Base-by-base conservation (phyloP, 92 coral and sea anemone species). In the Porites evermanni region DNA sequence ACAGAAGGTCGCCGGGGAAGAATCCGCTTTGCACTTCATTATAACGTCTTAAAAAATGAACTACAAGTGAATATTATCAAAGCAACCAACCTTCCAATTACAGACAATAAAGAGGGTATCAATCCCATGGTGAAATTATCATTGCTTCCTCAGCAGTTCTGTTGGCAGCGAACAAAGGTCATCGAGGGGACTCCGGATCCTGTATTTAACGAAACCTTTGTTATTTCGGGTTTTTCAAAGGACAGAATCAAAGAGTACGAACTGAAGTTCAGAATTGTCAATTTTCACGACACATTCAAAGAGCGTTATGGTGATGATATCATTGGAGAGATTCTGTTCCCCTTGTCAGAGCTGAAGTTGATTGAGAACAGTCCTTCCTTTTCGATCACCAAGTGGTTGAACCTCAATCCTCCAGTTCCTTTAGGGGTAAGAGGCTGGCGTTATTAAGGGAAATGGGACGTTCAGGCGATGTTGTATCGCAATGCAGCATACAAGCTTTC, bases 141-240 rank as follows among this genome's bases (percentile, higher is more conserved):
- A 60, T 86, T 97, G 12, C 89, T 97, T 1, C 99, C 99, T 0
- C 99, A 95, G 72, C 98, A 95, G 72, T 97, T 93, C 80, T 97
- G 99, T 52, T 97, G 99, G 99, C 99, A 97, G 78, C 83, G 95
- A 72, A 97, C 99, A 0, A 93, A 95, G 74, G 87, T 94, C 12
- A 67, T 93, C 47, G 93, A 91, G 44, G 95, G 88, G 75, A 92
- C 84, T 20, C 81, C 92, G 5, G 91, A 97, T 66, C 98, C 99
- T 24, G 91, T 95, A 12, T 97, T 93, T 67, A 97, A 95, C 85
- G 99, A 97, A 77, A 93, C 94, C 7, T 97, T 97, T 70, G 94
- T 97, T 24, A 95, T 97, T 60, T 97, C 99, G 0, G 99, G 99
- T 3, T 97, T 97, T 79, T 97, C 99, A 58, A 92, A 93, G 63